Base-by-base conservation (phyloP, 2,113 vertebrate genomes). In the Corythoichthys haematopterus region DNA sequence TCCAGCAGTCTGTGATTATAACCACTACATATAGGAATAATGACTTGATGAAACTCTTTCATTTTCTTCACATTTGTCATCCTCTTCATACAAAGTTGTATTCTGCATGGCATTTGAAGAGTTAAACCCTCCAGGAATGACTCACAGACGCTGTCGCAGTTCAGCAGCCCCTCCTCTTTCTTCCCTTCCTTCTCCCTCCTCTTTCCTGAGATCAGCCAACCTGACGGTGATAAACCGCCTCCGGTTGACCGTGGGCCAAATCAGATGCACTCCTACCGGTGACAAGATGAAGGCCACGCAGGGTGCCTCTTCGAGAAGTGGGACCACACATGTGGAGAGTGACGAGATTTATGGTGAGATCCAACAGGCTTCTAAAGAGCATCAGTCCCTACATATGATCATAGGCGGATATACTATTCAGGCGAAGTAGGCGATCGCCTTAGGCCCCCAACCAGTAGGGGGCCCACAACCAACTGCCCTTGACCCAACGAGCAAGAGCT, bases 51-150 rank as follows among this genome's bases (percentile, higher is more conserved):
- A 15, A 48, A 48, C 47, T 14, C 47, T 15, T 50, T 50, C 12
- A 50, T 50, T 50, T 14, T 15, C 13, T 13, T 50, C 4, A 50
- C 13, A 50, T 15, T 50, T 12, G 13, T 40, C 1, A 16, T 46
- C 43, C 9, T 62, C 10, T 12, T 28, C 7, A 28, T 13, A 4
- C 20, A 46, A 20, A 56, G 55, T 13, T 20, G 3, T 15, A 14
- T 59, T 36, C 35, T 4, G 47, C 40, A 2, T 58, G 78, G 87
- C 55, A 69, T 1, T 0, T 40, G 45, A 84, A 70, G 84, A 85
- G 90, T 92, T 91, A 91, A 91, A 84, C 76, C 78, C 75, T 78
- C 70, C 61, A 81, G 77, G 74, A 88, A 90, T 93, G 92, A 93
- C 88, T 93, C 92, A 92, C 84, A 76, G 79, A 70, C 88, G 76